Conservation (phyloP, 2,888 invertebrate species). For the Sminthurides aquaticus region DNA sequence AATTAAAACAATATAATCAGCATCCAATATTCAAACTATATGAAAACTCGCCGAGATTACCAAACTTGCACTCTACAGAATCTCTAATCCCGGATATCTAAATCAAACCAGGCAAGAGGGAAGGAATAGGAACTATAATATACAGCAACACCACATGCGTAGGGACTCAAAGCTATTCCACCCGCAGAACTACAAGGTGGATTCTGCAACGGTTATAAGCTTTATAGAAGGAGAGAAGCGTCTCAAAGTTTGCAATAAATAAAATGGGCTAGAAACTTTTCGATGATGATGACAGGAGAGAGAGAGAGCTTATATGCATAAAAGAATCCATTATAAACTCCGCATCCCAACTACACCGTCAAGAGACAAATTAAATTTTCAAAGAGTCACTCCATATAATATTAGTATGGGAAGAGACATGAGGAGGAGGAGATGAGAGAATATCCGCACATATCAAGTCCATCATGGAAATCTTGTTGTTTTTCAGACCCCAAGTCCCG, state of each 20-base stretch:
- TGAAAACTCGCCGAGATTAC: neutral
- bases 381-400: constrained; percentile 5
- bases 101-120: neutral
- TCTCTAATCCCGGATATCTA: neutral
- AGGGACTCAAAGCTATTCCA: no score
- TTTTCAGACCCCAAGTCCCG: no score
- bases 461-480: neutral
- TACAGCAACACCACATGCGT: no score
- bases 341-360: constrained; percentile 21
- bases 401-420: neutral
- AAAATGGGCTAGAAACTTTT: constrained; percentile 25
- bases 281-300: constrained; percentile 23
- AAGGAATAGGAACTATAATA: no score
- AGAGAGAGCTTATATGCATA: constrained; percentile 22
- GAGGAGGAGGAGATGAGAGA: neutral
- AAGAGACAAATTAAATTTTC: constrained; percentile 27
- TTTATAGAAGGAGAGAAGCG: no score
- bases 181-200: no score
- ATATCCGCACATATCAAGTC: neutral
- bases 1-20: constrained; percentile 15
- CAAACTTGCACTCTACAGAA: neutral
- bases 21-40: neutral
- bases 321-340: constrained; percentile 26
- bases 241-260: constrained; percentile 28
- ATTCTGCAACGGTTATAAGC: no score